A percentile compares a stretch with the other conserved stretches of the same genome.
Conservation (phyloP, 1,140 invertebrate genomes). For the Orius insidiosus region DNA sequence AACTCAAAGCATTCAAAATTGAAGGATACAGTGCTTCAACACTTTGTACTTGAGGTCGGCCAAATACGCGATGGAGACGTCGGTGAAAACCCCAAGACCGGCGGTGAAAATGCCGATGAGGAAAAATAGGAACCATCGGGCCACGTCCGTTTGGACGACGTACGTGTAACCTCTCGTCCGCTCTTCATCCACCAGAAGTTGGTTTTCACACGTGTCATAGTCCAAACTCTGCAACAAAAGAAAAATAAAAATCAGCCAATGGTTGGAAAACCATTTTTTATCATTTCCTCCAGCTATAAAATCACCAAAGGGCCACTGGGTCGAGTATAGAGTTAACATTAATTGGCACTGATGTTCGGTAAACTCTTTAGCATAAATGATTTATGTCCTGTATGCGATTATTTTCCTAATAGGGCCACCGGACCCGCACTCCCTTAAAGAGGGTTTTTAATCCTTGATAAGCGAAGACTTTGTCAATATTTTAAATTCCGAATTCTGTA, state of each 20-base stretch:
- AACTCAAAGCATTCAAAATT: constrained; percentile 11
- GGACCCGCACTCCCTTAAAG: too few relatives aligned
- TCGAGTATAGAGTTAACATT: too few relatives aligned
- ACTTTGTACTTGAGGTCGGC: constrained; percentile 64
- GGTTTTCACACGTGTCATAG: constrained; percentile 78
- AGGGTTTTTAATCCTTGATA: too few relatives aligned
- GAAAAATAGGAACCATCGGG: constrained; percentile 84
- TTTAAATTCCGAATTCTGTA: too few relatives aligned
- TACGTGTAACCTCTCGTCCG: constrained; percentile 52
- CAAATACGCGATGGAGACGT: constrained; percentile 74
- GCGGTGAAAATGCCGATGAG: constrained; percentile 86
- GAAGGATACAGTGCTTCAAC: constrained; percentile 66
- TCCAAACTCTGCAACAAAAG: constrained; percentile 63
- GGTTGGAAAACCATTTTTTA: too few relatives aligned
- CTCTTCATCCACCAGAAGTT: constrained; percentile 62
- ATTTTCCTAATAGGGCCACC: too few relatives aligned
- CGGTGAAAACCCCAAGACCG: constrained; percentile 71
- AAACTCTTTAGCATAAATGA: too few relatives aligned
- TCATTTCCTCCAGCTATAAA: too few relatives aligned
- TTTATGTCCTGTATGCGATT: too few relatives aligned
- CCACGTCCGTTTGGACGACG: constrained; percentile 54
- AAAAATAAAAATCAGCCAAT: constrained; percentile 7
- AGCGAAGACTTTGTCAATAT: too few relatives aligned
- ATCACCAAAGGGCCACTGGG: too few relatives aligned
- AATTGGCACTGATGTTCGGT: too few relatives aligned